These are phyloP conservation scores for Caenorhabditis wallacei DNA, from an alignment of 2,888 invertebrate genomes.

Conservation along the genomic window DNA sequence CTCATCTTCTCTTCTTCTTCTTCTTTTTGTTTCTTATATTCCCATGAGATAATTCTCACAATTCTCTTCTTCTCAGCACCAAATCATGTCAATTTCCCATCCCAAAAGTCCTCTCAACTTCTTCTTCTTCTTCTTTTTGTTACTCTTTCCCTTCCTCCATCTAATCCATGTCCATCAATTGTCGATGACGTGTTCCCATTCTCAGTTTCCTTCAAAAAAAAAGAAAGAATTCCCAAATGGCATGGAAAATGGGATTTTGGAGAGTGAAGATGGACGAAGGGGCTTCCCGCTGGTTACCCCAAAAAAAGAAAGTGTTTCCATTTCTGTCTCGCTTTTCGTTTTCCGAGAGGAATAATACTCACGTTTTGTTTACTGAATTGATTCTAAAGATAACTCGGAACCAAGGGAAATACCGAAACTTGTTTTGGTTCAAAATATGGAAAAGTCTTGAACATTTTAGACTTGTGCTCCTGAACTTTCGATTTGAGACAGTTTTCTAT, in stretches of 20 bases:
- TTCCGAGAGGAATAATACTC: not conserved
- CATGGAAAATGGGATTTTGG: slow-evolving; percentile 42
- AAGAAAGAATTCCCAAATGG: slow-evolving; percentile 38
- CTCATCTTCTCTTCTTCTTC: not conserved
- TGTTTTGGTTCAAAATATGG: too few relatives aligned
- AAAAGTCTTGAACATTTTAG: too few relatives aligned
- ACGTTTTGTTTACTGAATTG: slow-evolving; percentile 11
- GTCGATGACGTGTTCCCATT: slow-evolving; percentile 45
- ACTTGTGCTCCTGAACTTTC: too few relatives aligned
- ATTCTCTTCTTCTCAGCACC: slow-evolving; percentile 19
- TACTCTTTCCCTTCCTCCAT: slow-evolving; percentile 12
- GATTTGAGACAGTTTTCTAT: too few relatives aligned
- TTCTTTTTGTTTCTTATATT: slow-evolving; percentile 2
- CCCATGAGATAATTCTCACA: slow-evolving; percentile 28
- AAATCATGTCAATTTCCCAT: slow-evolving; percentile 33
- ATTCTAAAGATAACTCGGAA: not conserved
- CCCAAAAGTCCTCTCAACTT: slow-evolving; percentile 14
- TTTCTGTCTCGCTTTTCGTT: slow-evolving; percentile 1
- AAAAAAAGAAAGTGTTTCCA: slow-evolving; percentile 26
- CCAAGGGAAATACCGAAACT: not conserved
- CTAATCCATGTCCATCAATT: slow-evolving; percentile 50
- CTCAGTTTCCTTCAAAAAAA: slow-evolving; percentile 22
- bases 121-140: not conserved
- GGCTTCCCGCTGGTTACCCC: slow-evolving; percentile 36
- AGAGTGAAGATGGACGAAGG: not conserved